Conservation (phyloP, 2,113 vertebrate genomes). For the Neotoma lepida region DNA sequence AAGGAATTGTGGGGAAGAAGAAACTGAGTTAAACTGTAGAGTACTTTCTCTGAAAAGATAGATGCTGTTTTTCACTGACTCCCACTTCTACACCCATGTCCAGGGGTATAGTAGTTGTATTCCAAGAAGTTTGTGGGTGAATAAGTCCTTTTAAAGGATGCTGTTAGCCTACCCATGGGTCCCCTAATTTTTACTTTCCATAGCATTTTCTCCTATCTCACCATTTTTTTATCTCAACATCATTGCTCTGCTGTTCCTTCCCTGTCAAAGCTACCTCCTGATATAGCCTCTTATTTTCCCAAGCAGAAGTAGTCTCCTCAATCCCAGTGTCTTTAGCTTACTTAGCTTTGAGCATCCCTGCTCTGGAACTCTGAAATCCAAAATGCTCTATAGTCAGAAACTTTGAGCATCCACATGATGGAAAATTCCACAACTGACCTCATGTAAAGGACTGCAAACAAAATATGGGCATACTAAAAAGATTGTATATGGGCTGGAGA, state of each 20-base stretch:
- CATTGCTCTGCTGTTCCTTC: background rate
- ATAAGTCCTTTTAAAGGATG: background rate
- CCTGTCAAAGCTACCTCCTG: background rate
- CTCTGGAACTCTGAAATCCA: background rate
- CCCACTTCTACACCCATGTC: background rate
- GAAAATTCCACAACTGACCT: background rate
- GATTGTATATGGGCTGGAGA: background rate
- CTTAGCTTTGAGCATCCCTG: background rate
- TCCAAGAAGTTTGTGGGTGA: slow-evolving; percentile 30
- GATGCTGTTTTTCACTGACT: background rate
- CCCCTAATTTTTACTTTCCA: background rate
- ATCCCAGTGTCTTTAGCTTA: background rate
- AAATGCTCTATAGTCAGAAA: background rate
- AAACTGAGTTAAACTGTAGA: background rate
- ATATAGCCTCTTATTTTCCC: background rate
- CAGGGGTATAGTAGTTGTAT: slow-evolving; percentile 1
- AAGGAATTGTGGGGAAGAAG: background rate
- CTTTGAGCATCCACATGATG: background rate
- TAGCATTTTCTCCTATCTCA: background rate
- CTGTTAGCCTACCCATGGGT: background rate
- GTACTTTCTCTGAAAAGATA: background rate
- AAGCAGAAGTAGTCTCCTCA: background rate
- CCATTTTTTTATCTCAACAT: background rate
- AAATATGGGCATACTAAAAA: background rate
- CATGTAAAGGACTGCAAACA: background rate